Evolutionary conservation across 2,797 vertebrate species (phyloP), one percentile per base, ranked within the genome.

Genomic region (Spondyliosoma cantharus): DNA sequence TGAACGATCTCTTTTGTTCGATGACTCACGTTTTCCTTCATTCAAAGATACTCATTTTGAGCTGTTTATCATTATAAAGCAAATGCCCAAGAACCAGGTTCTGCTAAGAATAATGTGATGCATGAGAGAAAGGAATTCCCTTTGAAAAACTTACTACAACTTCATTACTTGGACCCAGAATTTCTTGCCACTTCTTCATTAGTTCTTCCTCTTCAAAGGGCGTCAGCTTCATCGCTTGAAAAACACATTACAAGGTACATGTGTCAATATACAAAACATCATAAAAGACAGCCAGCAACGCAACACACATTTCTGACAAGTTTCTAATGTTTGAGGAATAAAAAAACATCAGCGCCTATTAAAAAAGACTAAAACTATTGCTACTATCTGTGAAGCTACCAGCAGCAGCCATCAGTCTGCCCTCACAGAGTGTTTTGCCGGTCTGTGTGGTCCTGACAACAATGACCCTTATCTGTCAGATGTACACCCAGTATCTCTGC

Each of bases 81-180:
- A 14, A 27, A 17, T 50, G 15, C 24, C 8, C 19, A 19, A 17
- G 20, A 54, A 62, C 5, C 16, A 49, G 13, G 7, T 20, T 17
- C 15, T 58, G 19, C 17, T 29, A 24, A 22, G 16, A 42, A 48
- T 32, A 72, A 56, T 11, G 3, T 4, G 20, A 76, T 59, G 42
- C 48, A 58, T 50, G 70, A 72, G 54, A 63, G 25, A 71, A 16
- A 76, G 17, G 4, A 71, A 48, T 20, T 64, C 17, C 16, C 20
- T 70, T 71, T 71, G 37, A 69, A 65, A 53, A 63, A 96, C 98
- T 84, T 94, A 99, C 98, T 75, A 97, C 94, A 80, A 99, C 95
- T 94, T 98, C 96, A 77, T 96, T 97, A 89, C 95, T 96, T 1
- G 93, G 91, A 20, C 97, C 97, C 82, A 99, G 95, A 90, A 96